Evolutionary conservation across 2,888 invertebrate species (phyloP), one percentile per base, ranked within the genome.

Genomic region (Drosophila quinaria): DNA sequence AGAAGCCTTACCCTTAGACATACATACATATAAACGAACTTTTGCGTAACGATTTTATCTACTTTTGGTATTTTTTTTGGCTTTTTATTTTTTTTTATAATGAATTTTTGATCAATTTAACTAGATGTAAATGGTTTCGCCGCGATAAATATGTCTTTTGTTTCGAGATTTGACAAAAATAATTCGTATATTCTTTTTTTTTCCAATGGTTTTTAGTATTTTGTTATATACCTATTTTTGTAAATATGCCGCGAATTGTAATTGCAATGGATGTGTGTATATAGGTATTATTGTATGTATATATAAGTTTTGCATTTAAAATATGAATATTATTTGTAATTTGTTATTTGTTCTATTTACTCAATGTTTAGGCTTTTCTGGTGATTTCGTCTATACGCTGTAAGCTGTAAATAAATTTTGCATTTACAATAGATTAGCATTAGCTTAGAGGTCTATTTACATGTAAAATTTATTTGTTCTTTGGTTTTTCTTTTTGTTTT

Each of bases 401-500:
- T 68, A 88, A 80, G 89, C 90, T 83, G 87, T 89, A 89, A 89
- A 89, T 90, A 87, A 86, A 73, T 78, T 82, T 60, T 55, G 62
- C 66, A 51, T 70, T 74, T 67, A 61, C 73, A 83, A 54, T 76
- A 64, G 62, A 61, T 70, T 79, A 68, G 67, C 63, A 19, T 81
- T 65, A 69, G 76, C 76, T 78, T 85, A 74, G 70, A 70, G 31
- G 74, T 74, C 66, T 89, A 87, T 84, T 64, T 87, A 84, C 89
- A 89, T 70, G 56, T 69, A 63, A 60, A 82, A 64, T 74, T 64
- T 69, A 63, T 39, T 19, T 44, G 13, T 61, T 37, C 54, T 59
- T 49, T 46, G 25, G n/a, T 33, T 13, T 62, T 65, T 47, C 4
- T 17, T 33, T 33, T 33, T 50, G 19, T 33, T 50, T 19, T 19